Evolutionary conservation across 1,140 invertebrate species (phyloP).

Genomic region (Lordiphosa collinella): DNA sequence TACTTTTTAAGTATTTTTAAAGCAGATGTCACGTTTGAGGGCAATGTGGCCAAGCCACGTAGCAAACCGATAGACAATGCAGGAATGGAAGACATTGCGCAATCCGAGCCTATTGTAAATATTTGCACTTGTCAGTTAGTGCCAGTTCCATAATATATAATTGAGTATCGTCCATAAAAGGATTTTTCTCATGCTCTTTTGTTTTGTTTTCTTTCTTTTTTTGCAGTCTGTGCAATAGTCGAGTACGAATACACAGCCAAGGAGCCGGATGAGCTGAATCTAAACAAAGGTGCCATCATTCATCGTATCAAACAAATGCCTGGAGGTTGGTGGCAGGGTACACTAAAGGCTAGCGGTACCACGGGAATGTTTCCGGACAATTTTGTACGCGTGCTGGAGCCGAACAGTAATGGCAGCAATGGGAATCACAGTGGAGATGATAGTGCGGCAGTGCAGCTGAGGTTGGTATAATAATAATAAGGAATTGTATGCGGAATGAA

Average conservation of each 20-base stretch:
- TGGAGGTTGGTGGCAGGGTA: conserved; percentile 98
- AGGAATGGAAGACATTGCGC: conserved; percentile 28
- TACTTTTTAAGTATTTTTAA: conserved; percentile 48
- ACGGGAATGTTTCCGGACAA: conserved; percentile 98
- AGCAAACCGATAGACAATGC: conserved; percentile 20
- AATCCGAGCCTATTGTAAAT: conserved; percentile 52
- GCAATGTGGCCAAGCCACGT: conserved; percentile 20
- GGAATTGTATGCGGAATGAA: too few relatives aligned
- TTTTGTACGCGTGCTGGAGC: conserved; percentile 89
- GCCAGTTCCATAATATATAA: conserved; percentile 45
- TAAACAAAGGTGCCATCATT: conserved; percentile 94
- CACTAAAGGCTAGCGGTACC: conserved; percentile 86
- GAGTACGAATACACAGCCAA: conserved; percentile 91
- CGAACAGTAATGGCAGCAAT: conserved; percentile 40
- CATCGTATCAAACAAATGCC: conserved; percentile 90
- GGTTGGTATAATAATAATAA: conserved; percentile 58
- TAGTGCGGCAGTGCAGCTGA: conserved; percentile 65
- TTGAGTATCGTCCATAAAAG: background rate
- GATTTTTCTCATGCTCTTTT: background rate
- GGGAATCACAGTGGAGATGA: conserved; percentile 59
- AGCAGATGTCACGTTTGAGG: conserved; percentile 6
- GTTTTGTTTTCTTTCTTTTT: conserved; percentile 38
- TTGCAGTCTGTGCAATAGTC: conserved; percentile 87
- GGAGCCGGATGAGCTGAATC: conserved; percentile 90
- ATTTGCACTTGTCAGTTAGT: conserved; percentile 48